Evolutionary conservation across 2,888 invertebrate species (phyloP).

Genomic region (Lottia gigantea): DNA sequence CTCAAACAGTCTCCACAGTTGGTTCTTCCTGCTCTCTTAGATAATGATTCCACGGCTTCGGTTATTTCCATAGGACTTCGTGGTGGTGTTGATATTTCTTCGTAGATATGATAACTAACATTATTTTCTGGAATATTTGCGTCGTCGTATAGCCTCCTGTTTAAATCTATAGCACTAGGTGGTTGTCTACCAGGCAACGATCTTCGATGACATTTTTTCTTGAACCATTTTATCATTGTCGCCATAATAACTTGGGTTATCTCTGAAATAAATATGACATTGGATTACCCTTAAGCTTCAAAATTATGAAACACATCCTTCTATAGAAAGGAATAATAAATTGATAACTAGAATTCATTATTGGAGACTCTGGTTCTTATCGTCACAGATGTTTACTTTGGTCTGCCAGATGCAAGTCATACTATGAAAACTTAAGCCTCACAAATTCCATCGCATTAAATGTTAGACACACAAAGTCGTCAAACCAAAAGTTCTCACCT

Average conservation of each 20-base stretch:
- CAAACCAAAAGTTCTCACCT: too few species aligned
- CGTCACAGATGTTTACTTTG: too few species aligned
- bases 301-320: too few species aligned
- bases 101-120: constrained; percentile 2
- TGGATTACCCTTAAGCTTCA: too few species aligned
- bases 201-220: background rate
- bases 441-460: too few species aligned
- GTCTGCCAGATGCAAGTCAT: too few species aligned
- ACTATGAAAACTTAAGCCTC: too few species aligned
- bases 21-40: background rate
- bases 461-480: too few species aligned
- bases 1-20: background rate
- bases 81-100: background rate
- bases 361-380: too few species aligned
- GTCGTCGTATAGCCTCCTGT: background rate
- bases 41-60: background rate
- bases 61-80: background rate
- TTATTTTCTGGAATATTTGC: background rate
- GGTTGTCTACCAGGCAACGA: background rate
- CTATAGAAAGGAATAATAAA: too few species aligned
- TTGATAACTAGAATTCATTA: too few species aligned
- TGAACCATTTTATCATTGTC: constrained; percentile 2
- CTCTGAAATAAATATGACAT: too few species aligned
- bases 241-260: background rate
- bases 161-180: background rate